Base-by-base conservation (phyloP, 1,140 invertebrate species). In the Lordiphosa stackelbergi region DNA sequence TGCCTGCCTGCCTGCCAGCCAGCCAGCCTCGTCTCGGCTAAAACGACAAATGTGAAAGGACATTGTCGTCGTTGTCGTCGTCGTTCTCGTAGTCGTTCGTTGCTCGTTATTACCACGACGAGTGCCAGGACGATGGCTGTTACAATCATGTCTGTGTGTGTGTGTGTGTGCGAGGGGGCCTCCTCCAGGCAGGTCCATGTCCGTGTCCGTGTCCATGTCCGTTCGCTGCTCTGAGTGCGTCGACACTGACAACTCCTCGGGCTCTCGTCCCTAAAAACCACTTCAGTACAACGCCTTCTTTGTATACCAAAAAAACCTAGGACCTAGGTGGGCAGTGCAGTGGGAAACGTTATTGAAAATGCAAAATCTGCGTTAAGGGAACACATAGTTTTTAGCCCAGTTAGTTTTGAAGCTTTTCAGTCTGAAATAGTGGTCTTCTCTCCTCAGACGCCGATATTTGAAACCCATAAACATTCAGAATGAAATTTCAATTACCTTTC, bases 11-110 rank as follows among this genome's bases (percentile, higher is more conserved):
- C 55, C 58, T 73, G n/a, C n/a, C n/a, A n/a, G n/a, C n/a, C n/a
- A n/a, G n/a, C 28, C 28, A 31, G 51, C 55, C 58, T 73, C 69
- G 71, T 75, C 75, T 81, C 75, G 75, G 77, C 56, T 61, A 61
- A 72, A 83, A 75, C 77, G 77, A 81, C 75, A 81, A 81, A 81
- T 79, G 77, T 81, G 77, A 83, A 81, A 81, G 77, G 77, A 81
- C 77, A 81, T 81, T 81, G 73, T 78, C 73, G 73, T 75, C 73
- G 65, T 75, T 53, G 38, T 65, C 34, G 53, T 66, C 22, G 37
- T 59, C 36, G 49, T 72, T 8, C 19, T 61, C 43, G 53, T 61
- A 37, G 58, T 68, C 55, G 63, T 40, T 68, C 49, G 19, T 28
- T 52, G 36, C 49, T 52, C 49, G 49, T 52, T 52, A 52, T 52